Percentiles rank a stretch among this genome's conserved stretches.
These are phyloP conservation scores for Pardosa pseudoannulata DNA, from an alignment of 2,888 invertebrate species.

Conservation along the genomic window DNA sequence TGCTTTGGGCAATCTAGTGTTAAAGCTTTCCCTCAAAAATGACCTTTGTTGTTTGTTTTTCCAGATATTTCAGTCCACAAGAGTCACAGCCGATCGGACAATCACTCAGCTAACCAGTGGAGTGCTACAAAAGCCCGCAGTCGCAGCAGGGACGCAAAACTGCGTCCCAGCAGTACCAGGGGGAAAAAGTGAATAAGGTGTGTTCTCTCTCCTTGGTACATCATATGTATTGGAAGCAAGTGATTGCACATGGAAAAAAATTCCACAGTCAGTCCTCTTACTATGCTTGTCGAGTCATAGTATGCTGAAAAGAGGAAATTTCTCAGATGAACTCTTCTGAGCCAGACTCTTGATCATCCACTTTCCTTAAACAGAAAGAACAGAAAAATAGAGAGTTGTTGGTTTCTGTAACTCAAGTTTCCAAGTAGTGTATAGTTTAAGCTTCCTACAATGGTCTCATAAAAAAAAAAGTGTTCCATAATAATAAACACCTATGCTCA, in stretches of 20 bases:
- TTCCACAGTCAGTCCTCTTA: conserved; percentile 23
- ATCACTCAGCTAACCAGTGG: conserved; percentile 44
- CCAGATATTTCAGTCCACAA: conserved; percentile 65
- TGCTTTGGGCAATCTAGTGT: too few relatives aligned
- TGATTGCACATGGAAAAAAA: conserved; percentile 27
- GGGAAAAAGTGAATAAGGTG: conserved; percentile 42
- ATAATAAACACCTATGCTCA: conserved; percentile 2
- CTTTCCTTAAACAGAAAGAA: conserved; percentile 19
- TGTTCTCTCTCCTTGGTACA: too few relatives aligned
- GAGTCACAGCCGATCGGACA: conserved; percentile 55
- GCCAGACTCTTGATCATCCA: conserved; percentile 30
- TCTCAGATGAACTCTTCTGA: conserved; percentile 22
- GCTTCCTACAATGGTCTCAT: conserved; percentile 58
- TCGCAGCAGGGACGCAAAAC: conserved; percentile 47
- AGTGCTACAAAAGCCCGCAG: conserved; percentile 58
- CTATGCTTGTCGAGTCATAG: conserved; percentile 40
- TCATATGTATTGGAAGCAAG: conserved; percentile 11
- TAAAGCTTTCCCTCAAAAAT: too few relatives aligned
- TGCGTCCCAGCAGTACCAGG: conserved; percentile 35
- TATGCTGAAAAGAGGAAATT: conserved; percentile 35
- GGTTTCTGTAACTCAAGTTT: conserved; percentile 69
- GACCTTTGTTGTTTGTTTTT: not conserved
- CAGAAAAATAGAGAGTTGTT: conserved; percentile 36
- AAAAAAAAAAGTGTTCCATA: not conserved
- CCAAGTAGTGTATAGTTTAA: conserved; percentile 67